Conservation (phyloP, 2,888 invertebrate genomes). For the Aphodius granarius region DNA sequence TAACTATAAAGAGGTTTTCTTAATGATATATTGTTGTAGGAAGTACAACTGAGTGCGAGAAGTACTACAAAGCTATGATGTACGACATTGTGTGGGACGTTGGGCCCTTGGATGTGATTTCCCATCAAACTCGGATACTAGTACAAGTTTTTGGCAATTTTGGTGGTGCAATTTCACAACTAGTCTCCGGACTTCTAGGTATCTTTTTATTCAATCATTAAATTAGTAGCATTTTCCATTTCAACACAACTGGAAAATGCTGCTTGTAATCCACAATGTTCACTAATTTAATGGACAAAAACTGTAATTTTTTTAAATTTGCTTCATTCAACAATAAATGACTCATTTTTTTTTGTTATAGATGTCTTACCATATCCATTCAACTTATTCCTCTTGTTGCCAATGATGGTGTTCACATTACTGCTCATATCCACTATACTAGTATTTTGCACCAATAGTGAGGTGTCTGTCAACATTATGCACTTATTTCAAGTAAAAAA, state of each 20-base stretch:
- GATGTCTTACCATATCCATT: conserved; percentile 19
- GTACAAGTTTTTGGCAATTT: conserved; percentile 15
- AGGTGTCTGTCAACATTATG: conserved; percentile 17
- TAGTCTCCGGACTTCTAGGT: conserved; percentile 18
- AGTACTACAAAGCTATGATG: conserved; percentile 21
- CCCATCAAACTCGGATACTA: conserved; percentile 21
- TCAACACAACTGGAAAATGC: neutral
- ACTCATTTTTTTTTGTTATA: conserved; percentile 10
- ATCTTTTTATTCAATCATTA: neutral
- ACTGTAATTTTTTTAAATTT: no score
- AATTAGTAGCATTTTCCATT: neutral
- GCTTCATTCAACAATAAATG: neutral
- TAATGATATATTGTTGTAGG: conserved; percentile 9
- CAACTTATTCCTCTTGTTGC: conserved; percentile 16
- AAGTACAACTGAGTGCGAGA: conserved; percentile 10
- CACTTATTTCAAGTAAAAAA: conserved; percentile 20
- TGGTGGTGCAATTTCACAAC: conserved; percentile 15
- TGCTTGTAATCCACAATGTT: neutral
- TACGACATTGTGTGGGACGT: conserved; percentile 24
- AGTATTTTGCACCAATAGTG: conserved; percentile 15
- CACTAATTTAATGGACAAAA: neutral
- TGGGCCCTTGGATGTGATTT: conserved; percentile 22
- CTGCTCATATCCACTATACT: conserved; percentile 13
- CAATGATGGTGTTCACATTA: conserved; percentile 16
- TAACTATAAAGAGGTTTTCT: neutral